phyloP scores from a whole-genome alignment of 2,113 vertebrate genomes.

The Oxygymnocypris stewartii region DNA sequence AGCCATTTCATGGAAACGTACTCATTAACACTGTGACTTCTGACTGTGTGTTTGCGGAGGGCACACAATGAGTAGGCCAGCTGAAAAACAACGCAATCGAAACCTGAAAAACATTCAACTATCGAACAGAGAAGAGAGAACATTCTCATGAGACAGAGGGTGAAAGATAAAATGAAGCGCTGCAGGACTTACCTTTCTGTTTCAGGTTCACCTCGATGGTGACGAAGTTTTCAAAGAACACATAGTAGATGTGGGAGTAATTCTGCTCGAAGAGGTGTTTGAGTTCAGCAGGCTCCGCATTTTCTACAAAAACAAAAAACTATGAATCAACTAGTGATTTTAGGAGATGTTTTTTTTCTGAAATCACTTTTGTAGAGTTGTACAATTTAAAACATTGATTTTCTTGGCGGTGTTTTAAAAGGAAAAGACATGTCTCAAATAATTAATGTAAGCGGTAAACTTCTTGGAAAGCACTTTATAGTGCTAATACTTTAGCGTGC shows the following conservation, averaged over 20 bases:
- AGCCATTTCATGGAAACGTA: slow-evolving; percentile 29
- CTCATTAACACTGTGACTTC: slow-evolving; percentile 20
- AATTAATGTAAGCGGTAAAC: too few species aligned
- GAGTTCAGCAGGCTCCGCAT: slow-evolving; percentile 90
- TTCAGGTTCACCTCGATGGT: slow-evolving; percentile 96
- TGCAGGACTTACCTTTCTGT: slow-evolving; percentile 87
- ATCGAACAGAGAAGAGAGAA: neutral
- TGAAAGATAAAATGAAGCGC: neutral
- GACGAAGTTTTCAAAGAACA: slow-evolving; percentile 99
- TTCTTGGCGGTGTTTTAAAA: neutral
- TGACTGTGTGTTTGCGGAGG: neutral
- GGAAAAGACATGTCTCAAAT: neutral
- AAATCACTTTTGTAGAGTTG: neutral
- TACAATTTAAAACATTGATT: neutral
- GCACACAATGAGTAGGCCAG: neutral
- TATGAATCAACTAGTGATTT: slow-evolving; percentile 35
- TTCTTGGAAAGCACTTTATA: neutral
- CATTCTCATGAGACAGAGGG: neutral
- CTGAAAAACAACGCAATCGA: neutral
- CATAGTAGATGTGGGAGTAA: slow-evolving; percentile 98
- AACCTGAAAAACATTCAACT: neutral
- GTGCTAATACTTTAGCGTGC: neutral
- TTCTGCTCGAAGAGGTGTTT: slow-evolving; percentile 96
- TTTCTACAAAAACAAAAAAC: slow-evolving; percentile 83
- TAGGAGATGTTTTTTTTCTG: neutral